phyloP scores from a whole-genome alignment of 2,113 vertebrate genomes.

The Apaloderma vittatum region DNA sequence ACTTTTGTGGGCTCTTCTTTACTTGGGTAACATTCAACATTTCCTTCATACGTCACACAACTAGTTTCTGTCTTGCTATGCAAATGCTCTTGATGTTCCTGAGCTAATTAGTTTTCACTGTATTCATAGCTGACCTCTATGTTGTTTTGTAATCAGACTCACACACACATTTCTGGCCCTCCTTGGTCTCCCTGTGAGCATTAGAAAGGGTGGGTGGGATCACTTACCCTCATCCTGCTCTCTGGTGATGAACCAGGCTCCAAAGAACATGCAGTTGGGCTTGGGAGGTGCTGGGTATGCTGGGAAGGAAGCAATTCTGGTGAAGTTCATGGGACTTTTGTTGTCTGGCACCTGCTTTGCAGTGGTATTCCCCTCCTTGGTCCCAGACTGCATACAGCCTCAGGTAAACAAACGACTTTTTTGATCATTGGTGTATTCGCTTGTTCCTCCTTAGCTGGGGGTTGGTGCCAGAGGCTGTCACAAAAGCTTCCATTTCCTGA shows the following conservation, averaged over 20 bases:
- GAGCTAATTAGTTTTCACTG: not conserved
- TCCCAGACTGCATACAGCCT: not conserved
- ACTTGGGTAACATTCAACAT: not conserved
- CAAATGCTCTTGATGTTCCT: not conserved
- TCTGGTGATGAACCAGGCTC: not conserved
- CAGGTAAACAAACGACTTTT: not conserved
- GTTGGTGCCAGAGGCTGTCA: not conserved
- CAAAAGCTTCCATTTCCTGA: not conserved
- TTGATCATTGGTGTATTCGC: not conserved
- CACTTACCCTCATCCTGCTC: not conserved
- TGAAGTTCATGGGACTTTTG: not conserved
- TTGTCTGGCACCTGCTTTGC: not conserved
- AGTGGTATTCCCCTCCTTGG: not conserved
- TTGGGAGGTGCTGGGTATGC: not conserved
- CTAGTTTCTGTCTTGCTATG: not conserved
- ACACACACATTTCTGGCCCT: not conserved
- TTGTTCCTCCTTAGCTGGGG: not conserved
- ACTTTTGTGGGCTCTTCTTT: not conserved
- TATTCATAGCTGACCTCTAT: not conserved
- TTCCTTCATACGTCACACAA: not conserved
- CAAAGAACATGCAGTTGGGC: fast-evolving
- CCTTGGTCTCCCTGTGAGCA: not conserved
- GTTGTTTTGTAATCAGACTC: not conserved
- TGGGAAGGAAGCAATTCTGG: not conserved
- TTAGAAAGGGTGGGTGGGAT: not conserved